Conservation (phyloP, 2,888 invertebrate species). For the Flexamia atlantica region DNA sequence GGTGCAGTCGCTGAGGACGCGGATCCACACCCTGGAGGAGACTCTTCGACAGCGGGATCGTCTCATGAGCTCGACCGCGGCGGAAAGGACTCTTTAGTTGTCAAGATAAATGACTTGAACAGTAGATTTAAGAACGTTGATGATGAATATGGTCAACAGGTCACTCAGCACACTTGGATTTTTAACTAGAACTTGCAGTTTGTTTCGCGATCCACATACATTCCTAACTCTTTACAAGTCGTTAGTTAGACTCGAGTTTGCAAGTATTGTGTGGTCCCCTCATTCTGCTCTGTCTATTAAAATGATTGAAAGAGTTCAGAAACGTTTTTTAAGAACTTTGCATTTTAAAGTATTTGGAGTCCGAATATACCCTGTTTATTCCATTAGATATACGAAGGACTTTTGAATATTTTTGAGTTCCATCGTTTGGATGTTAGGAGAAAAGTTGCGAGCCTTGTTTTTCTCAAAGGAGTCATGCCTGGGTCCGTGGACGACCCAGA, state of each 20-base stretch:
- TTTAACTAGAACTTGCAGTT: too few species aligned
- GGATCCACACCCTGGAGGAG: too few species aligned
- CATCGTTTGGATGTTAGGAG: background rate
- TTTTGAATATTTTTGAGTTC: background rate
- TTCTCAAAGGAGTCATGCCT: background rate
- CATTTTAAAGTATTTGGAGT: slow-evolving; percentile 1
- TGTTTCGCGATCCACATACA: background rate
- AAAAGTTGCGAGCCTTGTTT: slow-evolving; percentile 1
- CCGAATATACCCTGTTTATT: background rate
- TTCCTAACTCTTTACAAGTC: background rate
- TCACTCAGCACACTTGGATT: too few species aligned
- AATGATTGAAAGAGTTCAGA: background rate
- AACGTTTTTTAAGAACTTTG: background rate
- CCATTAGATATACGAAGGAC: background rate
- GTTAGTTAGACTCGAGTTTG: background rate
- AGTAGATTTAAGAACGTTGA: too few species aligned
- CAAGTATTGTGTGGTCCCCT: background rate
- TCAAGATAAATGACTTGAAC: too few species aligned
- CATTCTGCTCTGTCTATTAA: background rate
- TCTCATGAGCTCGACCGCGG: too few species aligned
- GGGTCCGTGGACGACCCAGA: background rate
- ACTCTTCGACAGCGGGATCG: too few species aligned
- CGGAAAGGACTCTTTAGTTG: too few species aligned
- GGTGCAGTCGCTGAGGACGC: too few species aligned
- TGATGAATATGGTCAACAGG: too few species aligned